Conservation (phyloP, 2,113 vertebrate genomes). For the Sorex fumeus region DNA sequence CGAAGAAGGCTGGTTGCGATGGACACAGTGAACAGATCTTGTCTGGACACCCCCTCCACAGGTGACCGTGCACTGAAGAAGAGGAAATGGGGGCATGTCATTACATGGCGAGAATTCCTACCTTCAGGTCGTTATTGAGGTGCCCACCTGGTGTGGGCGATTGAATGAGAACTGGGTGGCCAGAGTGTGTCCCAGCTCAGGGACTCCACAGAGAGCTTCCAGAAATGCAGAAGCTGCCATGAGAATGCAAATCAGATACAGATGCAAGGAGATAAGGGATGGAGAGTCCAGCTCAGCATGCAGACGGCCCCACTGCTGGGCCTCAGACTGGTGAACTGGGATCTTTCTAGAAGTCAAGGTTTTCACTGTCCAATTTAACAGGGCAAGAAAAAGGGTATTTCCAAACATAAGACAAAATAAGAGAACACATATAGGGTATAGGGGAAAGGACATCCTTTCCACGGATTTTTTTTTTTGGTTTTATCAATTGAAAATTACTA, state of each 20-base stretch:
- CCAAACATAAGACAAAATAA: background rate
- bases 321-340: too few relatives aligned
- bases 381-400: background rate
- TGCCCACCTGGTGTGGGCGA: background rate
- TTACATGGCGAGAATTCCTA: background rate
- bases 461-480: background rate
- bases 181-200: background rate
- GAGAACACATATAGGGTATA: background rate
- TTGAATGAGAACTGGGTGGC: too few relatives aligned
- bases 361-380: background rate
- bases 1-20: conserved; percentile 91
- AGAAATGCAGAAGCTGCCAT: conserved; percentile 85
- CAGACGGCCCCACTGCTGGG: background rate
- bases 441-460: background rate
- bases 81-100: background rate
- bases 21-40: conserved; percentile 94
- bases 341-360: background rate
- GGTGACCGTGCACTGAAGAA: conserved; percentile 95
- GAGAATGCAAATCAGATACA: conserved; percentile 82
- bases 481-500: background rate
- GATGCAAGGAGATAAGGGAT: conserved; percentile 67
- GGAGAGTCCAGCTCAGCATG: background rate
- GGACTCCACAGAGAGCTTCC: conserved; percentile 76
- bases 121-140: background rate
- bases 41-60: conserved; percentile 97